Base-by-base conservation (phyloP, 2,113 vertebrate genomes). In the Oxygymnocypris stewartii region DNA sequence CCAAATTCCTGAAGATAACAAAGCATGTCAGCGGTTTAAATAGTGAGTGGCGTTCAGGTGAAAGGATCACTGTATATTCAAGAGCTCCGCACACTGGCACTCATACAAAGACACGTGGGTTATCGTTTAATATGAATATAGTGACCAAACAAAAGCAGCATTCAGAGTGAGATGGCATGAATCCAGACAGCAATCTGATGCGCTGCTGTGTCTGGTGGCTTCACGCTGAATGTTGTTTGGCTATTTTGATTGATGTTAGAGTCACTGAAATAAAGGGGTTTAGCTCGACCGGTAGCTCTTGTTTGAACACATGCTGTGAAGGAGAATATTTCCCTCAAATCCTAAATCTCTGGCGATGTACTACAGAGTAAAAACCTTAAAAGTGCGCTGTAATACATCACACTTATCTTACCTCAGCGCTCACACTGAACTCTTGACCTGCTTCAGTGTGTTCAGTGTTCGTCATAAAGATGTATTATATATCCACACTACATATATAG, bases 71-170 rank as follows among this genome's bases (percentile, higher is more conserved):
- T 20, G 18, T 20, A 57, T 57, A 2, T 57, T 57, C 54, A 57
- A 57, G 18, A 57, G 7, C 20, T 59, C 5, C 11, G 28, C 76
- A 85, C 73, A 47, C 65, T 84, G 81, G 65, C 51, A 49, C 35
- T 42, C 18, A 4, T 79, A 71, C 31, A 85, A 67, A 31, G 28
- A 71, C 10, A 42, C 67, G 25, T n/a, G 61, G 37, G 54, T 87
- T 90, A 85, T 90, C 57, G 82, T 87, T 88, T 84, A 87, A 86
- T 89, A 82, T 87, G 84, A 79, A 63, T 42, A 28, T 42, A 28
- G n/a, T 80, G 35, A 78, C 74, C 82, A 47, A 90, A 88, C 89
- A 90, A 90, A 88, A 89, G 78, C 28, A 86, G 76, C 65, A 90
- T 90, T 92, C 87, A 90, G 28, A 31, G 63, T 83, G 63, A 71